Percentiles rank a stretch among this genome's conserved stretches.
Evolutionary conservation across 1,140 invertebrate genomes (phyloP).

Genomic region (Caenorhabditis brenneri): DNA sequence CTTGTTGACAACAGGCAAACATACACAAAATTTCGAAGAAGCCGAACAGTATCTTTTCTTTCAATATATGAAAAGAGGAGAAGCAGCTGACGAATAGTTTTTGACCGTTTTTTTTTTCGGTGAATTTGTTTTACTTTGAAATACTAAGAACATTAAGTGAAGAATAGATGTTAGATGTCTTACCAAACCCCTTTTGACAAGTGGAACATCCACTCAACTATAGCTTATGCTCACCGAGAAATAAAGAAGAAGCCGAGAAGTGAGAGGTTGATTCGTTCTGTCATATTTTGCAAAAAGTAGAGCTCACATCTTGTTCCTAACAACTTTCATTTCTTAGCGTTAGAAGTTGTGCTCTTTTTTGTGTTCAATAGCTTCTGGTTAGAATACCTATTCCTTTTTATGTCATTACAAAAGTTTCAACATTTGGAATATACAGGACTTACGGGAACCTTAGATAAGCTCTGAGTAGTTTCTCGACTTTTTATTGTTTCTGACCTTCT

Average conservation of each 20-base stretch:
- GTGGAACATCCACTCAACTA: conserved; percentile 9
- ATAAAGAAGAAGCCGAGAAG: not conserved
- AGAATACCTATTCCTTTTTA: too few relatives aligned
- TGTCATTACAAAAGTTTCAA: too few relatives aligned
- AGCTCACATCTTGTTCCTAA: too few relatives aligned
- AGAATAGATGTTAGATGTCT: not conserved
- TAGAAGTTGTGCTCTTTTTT: too few relatives aligned
- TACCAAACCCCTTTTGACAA: not conserved
- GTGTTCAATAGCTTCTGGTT: too few relatives aligned
- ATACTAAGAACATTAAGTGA: not conserved
- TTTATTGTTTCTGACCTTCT: not conserved
- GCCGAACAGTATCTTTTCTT: conserved; percentile 36
- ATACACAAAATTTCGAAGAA: too few relatives aligned
- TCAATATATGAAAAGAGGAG: not conserved
- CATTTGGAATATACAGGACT: too few relatives aligned
- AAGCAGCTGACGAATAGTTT: not conserved
- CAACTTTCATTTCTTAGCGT: too few relatives aligned
- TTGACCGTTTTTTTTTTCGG: not conserved
- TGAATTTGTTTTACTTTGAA: not conserved
- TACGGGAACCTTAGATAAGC: too few relatives aligned
- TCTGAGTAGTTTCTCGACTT: not conserved
- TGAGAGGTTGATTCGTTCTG: not conserved
- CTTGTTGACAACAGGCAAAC: conserved; percentile 39
- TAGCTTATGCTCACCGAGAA: not conserved
- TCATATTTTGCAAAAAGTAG: too few relatives aligned